Base-by-base conservation (phyloP, 2,797 vertebrate genomes). In the Amazona ochrocephala region DNA sequence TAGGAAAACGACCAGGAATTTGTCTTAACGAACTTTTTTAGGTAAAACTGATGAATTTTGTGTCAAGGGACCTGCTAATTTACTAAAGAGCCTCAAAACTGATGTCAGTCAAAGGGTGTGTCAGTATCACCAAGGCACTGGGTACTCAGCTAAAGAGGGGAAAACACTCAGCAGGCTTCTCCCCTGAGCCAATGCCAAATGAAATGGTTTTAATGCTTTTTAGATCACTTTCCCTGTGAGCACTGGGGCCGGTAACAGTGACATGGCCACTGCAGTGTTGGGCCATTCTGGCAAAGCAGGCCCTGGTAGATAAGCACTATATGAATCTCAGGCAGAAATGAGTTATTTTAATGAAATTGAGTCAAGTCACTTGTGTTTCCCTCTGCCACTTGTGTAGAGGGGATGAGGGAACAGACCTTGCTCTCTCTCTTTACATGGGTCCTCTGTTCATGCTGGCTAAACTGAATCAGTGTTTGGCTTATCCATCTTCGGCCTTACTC, bases 291-390 rank as follows among this genome's bases (percentile, higher is more conserved):
- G 39, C 26, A 22, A 20, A 42, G 32, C 5, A 19, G 23, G 56
- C 58, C 89, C 84, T 72, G 89, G 78, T 17, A 65, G 66, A 72
- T 58, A 29, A 96, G 96, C 91, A 97, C 96, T 97, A 18, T 79
- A 7, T 53, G 72, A 91, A 85, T 94, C 91, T 96, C 94, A 96
- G 96, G 94, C 96, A 95, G 82, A 91, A 96, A 92, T 89, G 2
- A 92, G 53, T 87, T 64, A 41, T 84, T 91, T 54, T 12, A n/a
- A 72, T 92, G 72, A 76, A 92, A 85, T 80, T 58, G 75, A 94
- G 50, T 90, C 66, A 24, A 53, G 64, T 94, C 84, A 66, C 78
- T 95, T 0, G 5, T 0, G 9, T 92, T 94, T 92, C 70, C 84
- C 66, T 21, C 73, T 81, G 70, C 72, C 24, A 3, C 30, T 29